phyloP scores from a whole-genome alignment of 2,888 invertebrate species.

The Temnothorax ravouxi region DNA sequence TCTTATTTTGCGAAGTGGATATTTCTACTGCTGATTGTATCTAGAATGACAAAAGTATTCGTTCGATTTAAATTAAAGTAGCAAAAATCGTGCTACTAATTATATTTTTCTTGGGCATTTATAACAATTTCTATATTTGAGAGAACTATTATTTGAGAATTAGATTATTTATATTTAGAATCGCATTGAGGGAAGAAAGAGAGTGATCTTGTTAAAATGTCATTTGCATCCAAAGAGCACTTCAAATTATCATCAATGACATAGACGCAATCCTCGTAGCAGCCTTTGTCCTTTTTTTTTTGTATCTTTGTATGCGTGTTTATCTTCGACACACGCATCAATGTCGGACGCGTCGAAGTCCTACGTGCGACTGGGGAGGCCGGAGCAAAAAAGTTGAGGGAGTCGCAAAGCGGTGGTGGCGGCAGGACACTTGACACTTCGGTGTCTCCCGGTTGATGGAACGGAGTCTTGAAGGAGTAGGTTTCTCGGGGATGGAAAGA shows the following conservation, averaged over 20 bases:
- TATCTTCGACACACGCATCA: slow-evolving; percentile 72
- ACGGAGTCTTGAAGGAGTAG: slow-evolving; percentile 71
- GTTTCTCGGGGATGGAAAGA: slow-evolving; percentile 66
- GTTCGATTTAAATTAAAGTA: neutral
- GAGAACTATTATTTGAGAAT: neutral
- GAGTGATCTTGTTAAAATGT: neutral
- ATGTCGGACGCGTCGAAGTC: slow-evolving; percentile 58
- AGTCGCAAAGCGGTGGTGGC: slow-evolving; percentile 57
- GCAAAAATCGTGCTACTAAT: neutral
- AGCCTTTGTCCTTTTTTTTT: neutral
- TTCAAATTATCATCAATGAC: neutral
- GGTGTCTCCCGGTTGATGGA: slow-evolving; percentile 77
- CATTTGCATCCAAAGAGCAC: neutral
- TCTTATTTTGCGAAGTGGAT: slow-evolving; percentile 18
- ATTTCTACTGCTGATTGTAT: slow-evolving; percentile 16
- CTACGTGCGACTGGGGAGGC: slow-evolving; percentile 33
- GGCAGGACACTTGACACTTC: slow-evolving; percentile 83
- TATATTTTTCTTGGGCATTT: neutral
- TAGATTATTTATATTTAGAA: neutral
- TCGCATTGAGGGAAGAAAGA: neutral
- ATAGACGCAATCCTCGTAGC: neutral
- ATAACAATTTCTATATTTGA: neutral
- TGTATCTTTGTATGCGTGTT: slow-evolving; percentile 55
- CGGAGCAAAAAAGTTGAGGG: slow-evolving; percentile 41
- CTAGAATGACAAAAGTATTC: neutral